A percentile compares a stretch with the other conserved stretches of the same genome.
Evolutionary conservation across 2,113 vertebrate species (phyloP).

Genomic region (Mohoua ochrocephala): DNA sequence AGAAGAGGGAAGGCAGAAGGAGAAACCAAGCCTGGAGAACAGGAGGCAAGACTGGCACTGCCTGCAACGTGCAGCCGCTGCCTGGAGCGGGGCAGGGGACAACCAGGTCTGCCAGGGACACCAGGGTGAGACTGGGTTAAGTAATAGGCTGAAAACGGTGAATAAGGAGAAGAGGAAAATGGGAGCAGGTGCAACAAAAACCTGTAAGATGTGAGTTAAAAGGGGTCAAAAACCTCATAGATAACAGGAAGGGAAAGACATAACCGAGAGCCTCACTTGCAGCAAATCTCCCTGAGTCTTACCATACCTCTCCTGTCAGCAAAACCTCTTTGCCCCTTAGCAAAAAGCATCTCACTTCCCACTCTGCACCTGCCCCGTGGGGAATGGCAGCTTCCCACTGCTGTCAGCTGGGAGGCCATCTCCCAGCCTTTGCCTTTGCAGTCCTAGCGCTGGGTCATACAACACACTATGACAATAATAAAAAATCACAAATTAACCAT

Average conservation of each 20-base stretch:
- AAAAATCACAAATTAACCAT: not conserved
- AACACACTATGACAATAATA: not conserved
- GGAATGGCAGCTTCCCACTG: not conserved
- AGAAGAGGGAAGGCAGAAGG: not conserved
- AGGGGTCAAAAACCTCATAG: not conserved
- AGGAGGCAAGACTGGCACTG: not conserved
- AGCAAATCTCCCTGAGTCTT: not conserved
- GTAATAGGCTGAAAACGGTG: not conserved
- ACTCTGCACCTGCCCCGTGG: not conserved
- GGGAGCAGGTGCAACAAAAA: not conserved
- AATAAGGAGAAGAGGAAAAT: not conserved
- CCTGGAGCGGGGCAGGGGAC: not conserved
- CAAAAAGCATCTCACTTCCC: not conserved
- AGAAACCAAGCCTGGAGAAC: not conserved
- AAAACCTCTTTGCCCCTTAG: not conserved
- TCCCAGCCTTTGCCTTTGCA: not conserved
- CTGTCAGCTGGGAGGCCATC: not conserved
- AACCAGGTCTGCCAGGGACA: not conserved
- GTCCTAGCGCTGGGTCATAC: not conserved
- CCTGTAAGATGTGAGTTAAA: not conserved
- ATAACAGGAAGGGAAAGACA: not conserved
- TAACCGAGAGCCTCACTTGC: not conserved
- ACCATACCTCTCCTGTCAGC: not conserved
- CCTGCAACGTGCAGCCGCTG: accelerated
- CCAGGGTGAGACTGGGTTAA: not conserved